Evolutionary conservation across 1,140 invertebrate species (phyloP).

Genomic region (Oncopodura yosiiana): DNA sequence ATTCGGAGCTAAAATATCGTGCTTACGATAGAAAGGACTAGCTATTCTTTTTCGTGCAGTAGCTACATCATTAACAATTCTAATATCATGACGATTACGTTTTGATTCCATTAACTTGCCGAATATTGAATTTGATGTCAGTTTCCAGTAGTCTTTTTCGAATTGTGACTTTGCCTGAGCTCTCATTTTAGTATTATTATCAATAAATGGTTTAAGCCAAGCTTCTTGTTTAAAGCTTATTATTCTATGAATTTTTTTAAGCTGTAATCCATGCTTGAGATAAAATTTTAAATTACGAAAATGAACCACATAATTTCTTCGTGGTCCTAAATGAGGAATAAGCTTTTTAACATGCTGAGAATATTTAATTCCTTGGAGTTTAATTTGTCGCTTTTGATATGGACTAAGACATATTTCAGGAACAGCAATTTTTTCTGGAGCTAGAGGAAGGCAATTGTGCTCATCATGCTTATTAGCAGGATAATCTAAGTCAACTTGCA

Average conservation of each 20-base stretch:
- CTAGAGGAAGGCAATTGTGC: slow-evolving; percentile 35
- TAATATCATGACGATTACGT: slow-evolving; percentile 22
- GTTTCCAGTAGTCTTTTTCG: slow-evolving; percentile 38
- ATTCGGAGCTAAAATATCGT: slow-evolving; percentile 1
- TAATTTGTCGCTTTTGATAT: not conserved
- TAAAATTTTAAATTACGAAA: slow-evolving; percentile 45
- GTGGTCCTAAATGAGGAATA: slow-evolving; percentile 29
- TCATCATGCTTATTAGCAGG: slow-evolving; percentile 33
- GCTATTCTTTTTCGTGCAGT: not conserved
- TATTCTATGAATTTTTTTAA: slow-evolving; percentile 45
- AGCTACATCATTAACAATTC: not conserved
- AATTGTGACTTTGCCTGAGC: slow-evolving; percentile 27
- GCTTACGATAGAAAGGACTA: not conserved
- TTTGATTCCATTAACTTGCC: slow-evolving; percentile 36
- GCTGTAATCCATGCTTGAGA: slow-evolving; percentile 40
- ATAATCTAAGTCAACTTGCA: slow-evolving; percentile 37
- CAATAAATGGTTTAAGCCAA: slow-evolving; percentile 44
- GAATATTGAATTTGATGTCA: slow-evolving; percentile 36
- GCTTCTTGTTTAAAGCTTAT: slow-evolving; percentile 43
- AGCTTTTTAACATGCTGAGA: slow-evolving; percentile 28
- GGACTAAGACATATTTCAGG: slow-evolving; percentile 4
- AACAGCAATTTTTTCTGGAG: slow-evolving; percentile 13
- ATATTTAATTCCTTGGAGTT: not conserved
- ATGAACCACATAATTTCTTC: slow-evolving; percentile 45
- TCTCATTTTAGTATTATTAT: slow-evolving; percentile 40